Conservation (phyloP, 2,797 vertebrate species). For the Tympanoctomys barrerae region DNA sequence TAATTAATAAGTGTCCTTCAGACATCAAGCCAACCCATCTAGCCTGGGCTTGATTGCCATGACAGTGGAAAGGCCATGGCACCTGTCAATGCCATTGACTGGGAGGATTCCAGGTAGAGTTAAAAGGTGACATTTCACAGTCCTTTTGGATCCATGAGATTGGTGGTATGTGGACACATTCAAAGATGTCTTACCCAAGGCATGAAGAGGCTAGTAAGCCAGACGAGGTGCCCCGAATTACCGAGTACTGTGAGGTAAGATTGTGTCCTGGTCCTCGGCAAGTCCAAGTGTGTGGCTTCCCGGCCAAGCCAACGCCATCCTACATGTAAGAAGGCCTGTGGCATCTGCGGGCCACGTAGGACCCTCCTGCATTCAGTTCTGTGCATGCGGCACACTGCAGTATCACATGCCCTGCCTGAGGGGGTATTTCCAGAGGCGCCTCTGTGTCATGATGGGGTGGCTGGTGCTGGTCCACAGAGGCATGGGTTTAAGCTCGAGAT, state of each 20-base stretch:
- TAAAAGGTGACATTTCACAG: not conserved
- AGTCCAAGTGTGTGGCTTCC: not conserved
- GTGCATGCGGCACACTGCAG: rapidly evolving
- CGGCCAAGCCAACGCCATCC: not conserved
- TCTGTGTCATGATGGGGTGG: rapidly evolving
- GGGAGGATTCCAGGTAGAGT: not conserved
- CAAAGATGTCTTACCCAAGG: not conserved
- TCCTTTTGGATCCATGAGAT: not conserved
- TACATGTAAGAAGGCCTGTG: rapidly evolving
- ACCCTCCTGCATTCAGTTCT: not conserved
- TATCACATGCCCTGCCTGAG: not conserved
- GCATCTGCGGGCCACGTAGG: not conserved
- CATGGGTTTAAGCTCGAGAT: rapidly evolving
- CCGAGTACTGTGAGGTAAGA: not conserved
- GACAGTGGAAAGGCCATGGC: not conserved
- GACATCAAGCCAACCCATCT: not conserved
- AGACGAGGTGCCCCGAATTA: not conserved
- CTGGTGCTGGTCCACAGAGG: not conserved
- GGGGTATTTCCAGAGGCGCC: not conserved
- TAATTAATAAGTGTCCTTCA: constrained; percentile 48
- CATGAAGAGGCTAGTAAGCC: not conserved
- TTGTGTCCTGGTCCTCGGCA: not conserved
- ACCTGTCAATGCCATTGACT: rapidly evolving
- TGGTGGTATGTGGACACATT: not conserved
- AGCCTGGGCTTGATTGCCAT: not conserved